Evolutionary conservation across 2,797 vertebrate genomes (phyloP), one percentile per base, ranked within the genome.

Genomic region (Brotula barbata): DNA sequence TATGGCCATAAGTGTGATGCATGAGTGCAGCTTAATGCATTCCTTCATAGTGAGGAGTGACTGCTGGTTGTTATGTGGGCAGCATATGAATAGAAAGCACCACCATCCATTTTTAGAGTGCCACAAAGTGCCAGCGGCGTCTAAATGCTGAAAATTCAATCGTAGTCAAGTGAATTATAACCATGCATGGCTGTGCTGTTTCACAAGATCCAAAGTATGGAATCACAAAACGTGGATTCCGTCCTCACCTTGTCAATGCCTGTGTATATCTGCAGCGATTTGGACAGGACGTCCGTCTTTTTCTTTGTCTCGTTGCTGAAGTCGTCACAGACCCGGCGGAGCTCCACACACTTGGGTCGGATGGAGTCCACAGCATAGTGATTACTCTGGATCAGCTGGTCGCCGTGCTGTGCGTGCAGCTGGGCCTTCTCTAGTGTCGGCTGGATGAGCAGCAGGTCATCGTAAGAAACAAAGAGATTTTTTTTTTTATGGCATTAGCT

Each of bases 301-400:
- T 94, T 96, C 90, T 95, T 94, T 72, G 92, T 91, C 78, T 94
- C 95, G 6, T 96, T 97, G 87, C 85, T 93, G 81, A 96, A 95
- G 87, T 98, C 91, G 15, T 96, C 96, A 20, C 94, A 96, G 79
- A 97, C 90, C 16, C 91, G 87, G 56, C 95, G 91, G 60, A 98
- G 93, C 85, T 98, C 96, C 33, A 91, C 91, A 66, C 95, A 98
- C 81, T 94, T 96, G 81, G 95, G 94, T 64, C 94, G 89, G 55
- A 98, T 95, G 53, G 94, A 94, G 79, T 98, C 95, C 6, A 93
- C 89, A 0, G 96, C 95, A 1, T 96, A 96, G 87, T 98, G 96
- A 73, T 94, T 92, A 77, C 93, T 96, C 80, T 98, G 96, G 86
- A 96, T 95, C 54, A 98, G 92, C 86, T 95, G 95, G 56, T 98